These are phyloP conservation scores for Heliangelus exortis DNA, from an alignment of 2,797 vertebrate genomes.

Conservation along the genomic window DNA sequence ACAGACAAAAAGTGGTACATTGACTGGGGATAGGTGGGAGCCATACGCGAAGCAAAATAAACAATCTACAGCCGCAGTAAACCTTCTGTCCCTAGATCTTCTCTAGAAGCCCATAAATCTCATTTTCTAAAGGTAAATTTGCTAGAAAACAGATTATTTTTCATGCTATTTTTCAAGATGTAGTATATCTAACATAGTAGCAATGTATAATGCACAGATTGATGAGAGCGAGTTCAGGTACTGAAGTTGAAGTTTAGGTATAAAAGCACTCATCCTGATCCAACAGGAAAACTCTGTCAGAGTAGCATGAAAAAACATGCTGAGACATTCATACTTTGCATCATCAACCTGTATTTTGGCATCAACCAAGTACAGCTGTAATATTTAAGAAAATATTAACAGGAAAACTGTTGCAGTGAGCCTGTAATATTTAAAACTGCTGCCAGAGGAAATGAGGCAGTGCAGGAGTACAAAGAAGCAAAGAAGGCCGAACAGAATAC, in stretches of 20 bases:
- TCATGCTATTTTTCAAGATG: fast-evolving
- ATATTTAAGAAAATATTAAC: not conserved
- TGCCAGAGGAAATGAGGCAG: not conserved
- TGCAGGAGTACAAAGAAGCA: not conserved
- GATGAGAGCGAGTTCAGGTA: not conserved
- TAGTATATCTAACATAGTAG: not conserved
- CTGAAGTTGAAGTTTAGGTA: not conserved
- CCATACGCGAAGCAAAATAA: not conserved
- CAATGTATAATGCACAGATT: not conserved
- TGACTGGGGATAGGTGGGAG: not conserved
- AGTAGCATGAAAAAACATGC: not conserved
- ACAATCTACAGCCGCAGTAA: not conserved
- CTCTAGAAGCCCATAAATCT: not conserved
- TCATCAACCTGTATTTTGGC: not conserved
- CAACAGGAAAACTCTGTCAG: not conserved
- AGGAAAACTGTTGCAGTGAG: not conserved
- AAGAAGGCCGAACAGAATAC: not conserved
- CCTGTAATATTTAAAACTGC: not conserved
- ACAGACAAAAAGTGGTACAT: not conserved
- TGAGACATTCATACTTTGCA: not conserved
- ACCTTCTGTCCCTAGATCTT: not conserved
- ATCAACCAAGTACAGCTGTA: not conserved
- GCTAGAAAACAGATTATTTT: not conserved
- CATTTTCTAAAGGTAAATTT: not conserved
- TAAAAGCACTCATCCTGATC: not conserved